These are phyloP conservation scores for Sciurus vulgaris DNA, from an alignment of 2,797 vertebrate genomes.

Conservation along the genomic window DNA sequence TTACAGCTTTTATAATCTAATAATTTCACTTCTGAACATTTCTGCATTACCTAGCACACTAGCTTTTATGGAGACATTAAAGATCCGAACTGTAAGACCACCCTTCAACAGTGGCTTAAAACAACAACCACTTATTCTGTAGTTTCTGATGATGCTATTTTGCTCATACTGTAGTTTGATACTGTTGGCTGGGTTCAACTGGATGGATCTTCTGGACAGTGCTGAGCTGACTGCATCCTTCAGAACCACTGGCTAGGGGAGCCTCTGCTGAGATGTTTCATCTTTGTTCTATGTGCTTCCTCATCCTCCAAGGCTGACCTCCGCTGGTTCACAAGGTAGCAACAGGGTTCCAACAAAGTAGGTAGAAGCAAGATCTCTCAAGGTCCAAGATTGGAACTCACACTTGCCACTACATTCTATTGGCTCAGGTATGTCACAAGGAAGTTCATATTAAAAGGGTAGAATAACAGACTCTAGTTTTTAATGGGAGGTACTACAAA, in stretches of 20 bases:
- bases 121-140: background rate
- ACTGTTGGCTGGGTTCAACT: background rate
- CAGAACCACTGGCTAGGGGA: background rate
- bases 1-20: too few species aligned
- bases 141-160: slow-evolving; percentile 17
- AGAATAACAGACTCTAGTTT: background rate
- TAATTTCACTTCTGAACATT: too few species aligned
- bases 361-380: background rate
- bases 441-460: background rate
- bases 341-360: background rate
- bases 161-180: background rate
- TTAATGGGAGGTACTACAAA: background rate
- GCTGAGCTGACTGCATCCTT: background rate
- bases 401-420: background rate
- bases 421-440: background rate
- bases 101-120: background rate
- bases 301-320: background rate
- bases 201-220: background rate
- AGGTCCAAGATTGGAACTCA: background rate
- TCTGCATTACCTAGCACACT: too few species aligned
- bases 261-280: background rate
- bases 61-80: too few species aligned
- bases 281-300: background rate
- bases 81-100: too few species aligned
- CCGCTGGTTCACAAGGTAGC: background rate